phyloP scores from a whole-genome alignment of 2,888 invertebrate genomes.

The Protophormia terraenovae region DNA sequence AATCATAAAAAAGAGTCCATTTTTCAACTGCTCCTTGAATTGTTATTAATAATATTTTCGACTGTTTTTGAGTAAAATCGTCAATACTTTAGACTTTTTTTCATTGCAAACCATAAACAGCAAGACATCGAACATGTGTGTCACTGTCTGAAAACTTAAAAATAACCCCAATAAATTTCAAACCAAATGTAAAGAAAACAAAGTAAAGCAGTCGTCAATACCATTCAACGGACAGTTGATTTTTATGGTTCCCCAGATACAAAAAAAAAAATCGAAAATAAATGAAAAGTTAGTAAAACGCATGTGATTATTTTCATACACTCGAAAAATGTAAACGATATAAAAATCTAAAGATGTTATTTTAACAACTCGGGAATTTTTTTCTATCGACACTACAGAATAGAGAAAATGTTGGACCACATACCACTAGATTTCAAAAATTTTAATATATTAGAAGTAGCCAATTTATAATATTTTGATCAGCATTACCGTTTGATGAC shows the following conservation, averaged over 20 bases:
- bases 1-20: background rate
- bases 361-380: no score
- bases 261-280: background rate
- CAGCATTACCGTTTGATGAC: no score
- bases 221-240: constrained; percentile 39
- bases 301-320: background rate
- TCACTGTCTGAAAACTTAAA: background rate
- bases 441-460: no score
- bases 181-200: background rate
- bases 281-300: background rate
- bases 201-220: constrained; percentile 4
- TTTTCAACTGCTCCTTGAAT: background rate
- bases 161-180: constrained; percentile 33
- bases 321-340: background rate
- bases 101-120: constrained; percentile 17
- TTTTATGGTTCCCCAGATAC: constrained; percentile 41
- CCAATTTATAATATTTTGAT: no score
- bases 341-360: no score
- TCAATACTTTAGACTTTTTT: background rate
- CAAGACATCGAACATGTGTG: constrained; percentile 1
- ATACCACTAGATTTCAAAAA: no score
- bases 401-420: no score
- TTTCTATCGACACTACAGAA: no score
- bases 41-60: constrained; percentile 1
- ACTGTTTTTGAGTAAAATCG: constrained; percentile 25